These are phyloP conservation scores for Steromphala cineraria DNA, from an alignment of 2,888 invertebrate genomes.

Conservation along the genomic window DNA sequence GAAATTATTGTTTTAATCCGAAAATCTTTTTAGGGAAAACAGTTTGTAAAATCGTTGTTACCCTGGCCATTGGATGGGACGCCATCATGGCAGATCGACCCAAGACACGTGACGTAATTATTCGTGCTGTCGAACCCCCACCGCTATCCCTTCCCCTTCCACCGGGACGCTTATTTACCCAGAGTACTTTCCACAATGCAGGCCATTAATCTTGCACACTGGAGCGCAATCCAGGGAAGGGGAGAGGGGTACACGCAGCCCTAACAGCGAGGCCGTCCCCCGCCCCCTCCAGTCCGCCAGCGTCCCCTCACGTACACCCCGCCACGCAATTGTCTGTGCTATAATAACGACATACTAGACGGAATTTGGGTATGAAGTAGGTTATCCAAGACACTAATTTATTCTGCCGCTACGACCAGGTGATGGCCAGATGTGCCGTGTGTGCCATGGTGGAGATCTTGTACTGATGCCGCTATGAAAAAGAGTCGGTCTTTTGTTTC, in stretches of 20 bases:
- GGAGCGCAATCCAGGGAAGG: neutral
- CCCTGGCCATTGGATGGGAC: neutral
- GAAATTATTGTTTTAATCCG: neutral
- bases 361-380: neutral
- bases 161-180: slow-evolving; percentile 5
- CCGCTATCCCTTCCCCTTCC: neutral
- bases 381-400: too few species aligned
- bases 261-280: neutral
- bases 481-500: too few species aligned
- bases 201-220: neutral
- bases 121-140: neutral
- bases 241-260: neutral
- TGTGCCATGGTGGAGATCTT: too few species aligned
- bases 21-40: neutral
- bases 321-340: neutral
- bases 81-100: slow-evolving; percentile 12
- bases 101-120: slow-evolving; percentile 13
- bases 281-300: neutral
- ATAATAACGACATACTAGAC: neutral
- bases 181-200: neutral
- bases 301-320: neutral
- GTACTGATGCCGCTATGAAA: too few species aligned
- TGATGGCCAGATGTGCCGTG: neutral
- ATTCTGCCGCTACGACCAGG: neutral
- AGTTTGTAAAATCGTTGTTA: neutral